Conservation (phyloP, 35 echinoderm and acorn worm species). For the Ophiothrix spiculata region DNA sequence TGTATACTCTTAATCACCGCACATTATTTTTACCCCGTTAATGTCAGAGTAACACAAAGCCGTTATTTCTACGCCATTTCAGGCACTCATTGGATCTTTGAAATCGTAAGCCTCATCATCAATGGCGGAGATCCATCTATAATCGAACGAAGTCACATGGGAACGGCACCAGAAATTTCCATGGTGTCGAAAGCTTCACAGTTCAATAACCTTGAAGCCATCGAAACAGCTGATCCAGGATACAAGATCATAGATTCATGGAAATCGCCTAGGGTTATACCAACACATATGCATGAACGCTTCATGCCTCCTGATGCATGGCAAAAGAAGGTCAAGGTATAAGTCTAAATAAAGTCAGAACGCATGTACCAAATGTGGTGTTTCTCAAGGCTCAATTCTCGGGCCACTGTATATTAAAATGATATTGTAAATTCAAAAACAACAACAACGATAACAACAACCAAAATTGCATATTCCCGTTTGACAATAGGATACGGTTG, state of each 20-base stretch:
- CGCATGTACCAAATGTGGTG: neutral
- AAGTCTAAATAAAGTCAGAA: neutral
- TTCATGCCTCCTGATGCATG: neutral
- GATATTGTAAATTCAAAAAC: neutral
- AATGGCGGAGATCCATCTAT: neutral
- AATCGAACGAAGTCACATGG: conserved; percentile 5
- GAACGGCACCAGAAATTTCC: neutral
- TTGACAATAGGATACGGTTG: neutral
- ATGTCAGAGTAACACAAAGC: too few relatives aligned
- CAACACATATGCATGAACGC: neutral
- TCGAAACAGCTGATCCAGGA: neutral
- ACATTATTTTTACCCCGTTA: too few relatives aligned
- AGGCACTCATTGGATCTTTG: neutral
- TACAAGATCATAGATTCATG: neutral
- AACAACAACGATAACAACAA: too few relatives aligned
- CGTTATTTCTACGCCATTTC: too few relatives aligned
- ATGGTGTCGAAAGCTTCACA: too few relatives aligned
- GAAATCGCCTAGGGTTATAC: neutral
- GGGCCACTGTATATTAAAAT: neutral
- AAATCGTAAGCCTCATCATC: neutral
- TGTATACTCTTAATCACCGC: too few relatives aligned
- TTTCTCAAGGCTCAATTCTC: neutral
- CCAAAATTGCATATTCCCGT: too few relatives aligned
- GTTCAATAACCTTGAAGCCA: neutral
- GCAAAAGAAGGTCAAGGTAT: neutral